A percentile compares a stretch with the other conserved stretches of the same genome.
Evolutionary conservation across 2,113 vertebrate species (phyloP).

Genomic region (Cinclus cinclus): DNA sequence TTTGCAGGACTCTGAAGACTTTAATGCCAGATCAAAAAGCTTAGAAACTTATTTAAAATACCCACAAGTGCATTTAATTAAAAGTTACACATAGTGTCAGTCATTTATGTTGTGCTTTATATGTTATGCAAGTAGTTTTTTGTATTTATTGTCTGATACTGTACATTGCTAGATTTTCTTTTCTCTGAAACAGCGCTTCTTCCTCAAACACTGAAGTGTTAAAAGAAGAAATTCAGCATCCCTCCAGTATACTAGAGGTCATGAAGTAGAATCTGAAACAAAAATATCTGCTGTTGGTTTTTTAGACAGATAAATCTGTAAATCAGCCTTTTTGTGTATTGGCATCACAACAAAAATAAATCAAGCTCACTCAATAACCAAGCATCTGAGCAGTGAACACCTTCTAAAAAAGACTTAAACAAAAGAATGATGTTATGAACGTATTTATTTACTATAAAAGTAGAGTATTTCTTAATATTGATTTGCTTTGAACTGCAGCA

Average conservation of each 20-base stretch:
- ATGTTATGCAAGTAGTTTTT: not conserved
- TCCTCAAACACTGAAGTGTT: slow-evolving; percentile 7
- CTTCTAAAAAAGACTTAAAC: not conserved
- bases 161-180: not conserved
- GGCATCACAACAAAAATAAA: not conserved
- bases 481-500: not conserved
- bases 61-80: slow-evolving; percentile 15
- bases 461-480: not conserved
- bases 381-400: not conserved
- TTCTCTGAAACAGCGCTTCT: not conserved
- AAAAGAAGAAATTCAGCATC: slow-evolving; percentile 12
- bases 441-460: not conserved
- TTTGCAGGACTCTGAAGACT: slow-evolving; percentile 39
- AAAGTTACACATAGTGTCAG: not conserved
- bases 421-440: not conserved
- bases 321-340: not conserved
- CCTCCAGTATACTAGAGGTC: not conserved
- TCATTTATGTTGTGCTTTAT: not conserved
- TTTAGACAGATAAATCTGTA: not conserved
- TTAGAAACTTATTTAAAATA: slow-evolving; percentile 29
- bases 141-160: not conserved
- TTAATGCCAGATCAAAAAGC: slow-evolving; percentile 57
- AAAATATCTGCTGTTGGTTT: not conserved
- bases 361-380: not conserved
- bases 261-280: not conserved